Base-by-base conservation (phyloP, 2,113 vertebrate species). In the Lophius piscatorius region DNA sequence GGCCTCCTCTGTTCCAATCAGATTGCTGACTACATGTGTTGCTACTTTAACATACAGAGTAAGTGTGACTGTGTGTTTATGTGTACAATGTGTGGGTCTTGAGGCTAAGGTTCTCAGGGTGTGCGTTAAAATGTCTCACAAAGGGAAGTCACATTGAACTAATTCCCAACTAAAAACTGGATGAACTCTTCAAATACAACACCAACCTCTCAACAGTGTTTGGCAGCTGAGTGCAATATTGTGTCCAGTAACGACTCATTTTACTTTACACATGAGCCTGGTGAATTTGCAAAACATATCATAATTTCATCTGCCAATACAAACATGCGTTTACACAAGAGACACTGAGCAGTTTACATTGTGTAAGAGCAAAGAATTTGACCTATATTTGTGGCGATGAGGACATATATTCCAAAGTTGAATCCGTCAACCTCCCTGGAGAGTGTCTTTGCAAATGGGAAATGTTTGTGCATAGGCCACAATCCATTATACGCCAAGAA, bases 21-120 rank as follows among this genome's bases (percentile, higher is more conserved):
- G 48, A 51, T 54, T 42, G 72, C 64, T 29, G 71, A 47, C 83
- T 69, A 78, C 86, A 83, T 86, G 76, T 84, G 81, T 81, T 87
- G 83, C 65, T 80, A 78, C 63, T 84, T 84, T 82, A 45, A 51
- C 48, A 44, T 59, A 45, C 26, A 14, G n/a, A 34, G 40, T 21
- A 45, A 58, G 50, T 50, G 31, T 50, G n/a, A 38, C 41, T 38
- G 63, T 55, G 44, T 47, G 36, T 61, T 12, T 50, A 6, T 40
- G 17, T 2, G 21, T 18, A 17, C 4, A 26, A 9, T 18, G 29
- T 24, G 18, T 38, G 36, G 41, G 48, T 55, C 17, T 60, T 41
- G n/a, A 34, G 39, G 33, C 7, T 62, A 23, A 12, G 28, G 20
- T 13, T 40, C 28, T 42, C 34, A 42, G 21, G 61, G 6, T 67